Evolutionary conservation across 2,888 invertebrate genomes (phyloP).

Genomic region (Erebia palarica): DNA sequence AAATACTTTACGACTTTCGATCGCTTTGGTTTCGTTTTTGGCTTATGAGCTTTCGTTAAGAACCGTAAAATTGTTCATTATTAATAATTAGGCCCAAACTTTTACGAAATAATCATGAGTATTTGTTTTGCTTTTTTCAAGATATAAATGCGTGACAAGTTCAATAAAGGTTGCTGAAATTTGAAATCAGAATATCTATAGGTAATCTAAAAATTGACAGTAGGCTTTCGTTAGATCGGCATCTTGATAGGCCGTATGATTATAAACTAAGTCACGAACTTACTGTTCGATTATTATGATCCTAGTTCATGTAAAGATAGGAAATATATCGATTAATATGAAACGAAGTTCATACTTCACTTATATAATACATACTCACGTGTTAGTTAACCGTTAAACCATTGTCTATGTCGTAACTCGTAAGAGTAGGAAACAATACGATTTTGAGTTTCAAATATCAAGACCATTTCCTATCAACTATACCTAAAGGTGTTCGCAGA

Average conservation of each 20-base stretch:
- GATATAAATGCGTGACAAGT: background rate
- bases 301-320: background rate
- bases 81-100: background rate
- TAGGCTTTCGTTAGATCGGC: background rate
- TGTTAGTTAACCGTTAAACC: background rate
- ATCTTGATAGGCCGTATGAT: background rate
- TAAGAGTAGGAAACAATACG: background rate
- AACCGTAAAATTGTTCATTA: slow-evolving; percentile 47
- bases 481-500: slow-evolving; percentile 5
- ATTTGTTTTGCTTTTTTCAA: background rate
- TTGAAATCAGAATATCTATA: background rate
- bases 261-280: background rate
- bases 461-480: slow-evolving; percentile 27
- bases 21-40: slow-evolving; percentile 35
- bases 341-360: background rate
- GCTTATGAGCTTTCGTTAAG: slow-evolving; percentile 41
- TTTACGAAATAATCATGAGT: background rate
- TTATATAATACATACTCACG: background rate
- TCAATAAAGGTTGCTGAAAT: background rate
- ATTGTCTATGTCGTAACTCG: background rate
- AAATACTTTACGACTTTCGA: slow-evolving; percentile 51
- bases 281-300: background rate
- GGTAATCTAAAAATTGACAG: background rate
- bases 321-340: background rate
- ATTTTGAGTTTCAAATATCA: background rate